These are phyloP conservation scores for Toxotes jaculatrix DNA, from an alignment of 2,113 vertebrate species.

Conservation along the genomic window DNA sequence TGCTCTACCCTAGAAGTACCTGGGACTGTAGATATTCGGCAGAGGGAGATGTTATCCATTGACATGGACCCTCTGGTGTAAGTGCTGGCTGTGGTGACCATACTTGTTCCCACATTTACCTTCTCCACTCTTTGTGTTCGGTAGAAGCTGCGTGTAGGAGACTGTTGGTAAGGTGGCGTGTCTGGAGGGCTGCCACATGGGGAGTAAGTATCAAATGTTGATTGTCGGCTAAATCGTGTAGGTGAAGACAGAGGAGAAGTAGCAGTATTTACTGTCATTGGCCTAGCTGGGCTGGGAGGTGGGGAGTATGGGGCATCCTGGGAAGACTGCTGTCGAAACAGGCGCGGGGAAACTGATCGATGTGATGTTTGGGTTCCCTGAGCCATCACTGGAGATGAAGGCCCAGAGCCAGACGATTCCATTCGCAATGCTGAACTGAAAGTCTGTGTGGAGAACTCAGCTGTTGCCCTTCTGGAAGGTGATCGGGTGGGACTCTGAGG, in stretches of 20 bases:
- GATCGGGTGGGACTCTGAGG: constrained; percentile 89
- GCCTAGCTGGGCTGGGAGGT: constrained; percentile 88
- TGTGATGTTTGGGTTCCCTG: constrained; percentile 93
- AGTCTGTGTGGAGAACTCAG: constrained; percentile 94
- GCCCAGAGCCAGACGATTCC: constrained; percentile 69
- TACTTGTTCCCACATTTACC: constrained; percentile 83
- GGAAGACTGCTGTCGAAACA: constrained; percentile 91
- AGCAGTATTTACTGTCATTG: constrained; percentile 87
- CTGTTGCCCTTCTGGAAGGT: constrained; percentile 86
- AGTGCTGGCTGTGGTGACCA: constrained; percentile 84
- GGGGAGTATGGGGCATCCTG: constrained; percentile 90
- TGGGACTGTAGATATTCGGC: constrained; percentile 94
- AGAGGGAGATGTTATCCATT: constrained; percentile 95
- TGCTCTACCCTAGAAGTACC: constrained; percentile 95
- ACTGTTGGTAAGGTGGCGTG: constrained; percentile 85
- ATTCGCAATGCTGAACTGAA: constrained; percentile 83
- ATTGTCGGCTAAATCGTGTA: constrained; percentile 86
- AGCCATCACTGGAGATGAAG: constrained; percentile 87
- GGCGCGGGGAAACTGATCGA: constrained; percentile 83
- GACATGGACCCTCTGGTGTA: constrained; percentile 92
- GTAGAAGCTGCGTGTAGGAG: constrained; percentile 82
- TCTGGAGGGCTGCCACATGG: constrained; percentile 85
- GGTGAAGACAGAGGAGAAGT: constrained; percentile 92
- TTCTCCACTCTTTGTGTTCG: constrained; percentile 84
- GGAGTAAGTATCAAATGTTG: constrained; percentile 88